These are phyloP conservation scores for Python bivittatus DNA, from an alignment of 2,113 vertebrate species.

Conservation along the genomic window DNA sequence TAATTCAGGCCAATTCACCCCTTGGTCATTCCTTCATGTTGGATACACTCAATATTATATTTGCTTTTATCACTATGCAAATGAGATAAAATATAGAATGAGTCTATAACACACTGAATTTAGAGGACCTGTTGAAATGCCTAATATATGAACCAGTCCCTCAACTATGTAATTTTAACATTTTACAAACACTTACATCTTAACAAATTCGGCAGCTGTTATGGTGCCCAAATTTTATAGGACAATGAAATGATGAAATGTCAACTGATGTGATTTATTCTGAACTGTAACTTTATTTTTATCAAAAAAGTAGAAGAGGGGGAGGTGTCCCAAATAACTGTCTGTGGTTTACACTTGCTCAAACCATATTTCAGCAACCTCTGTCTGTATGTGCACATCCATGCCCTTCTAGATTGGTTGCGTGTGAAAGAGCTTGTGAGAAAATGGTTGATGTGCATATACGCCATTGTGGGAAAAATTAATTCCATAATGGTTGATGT, in stretches of 20 bases:
- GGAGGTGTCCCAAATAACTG: no score
- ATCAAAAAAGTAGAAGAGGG: no score
- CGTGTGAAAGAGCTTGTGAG: not conserved
- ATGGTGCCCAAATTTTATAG: not conserved
- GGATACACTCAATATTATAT: not conserved
- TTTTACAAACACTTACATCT: not conserved
- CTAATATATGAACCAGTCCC: not conserved
- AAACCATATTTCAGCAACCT: no score
- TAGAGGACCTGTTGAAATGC: not conserved
- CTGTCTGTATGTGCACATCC: no score
- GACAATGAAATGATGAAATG: no score
- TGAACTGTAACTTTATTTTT: no score
- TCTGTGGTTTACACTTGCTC: no score
- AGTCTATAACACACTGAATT: not conserved
- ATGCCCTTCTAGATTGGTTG: no score
- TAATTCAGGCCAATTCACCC: not conserved
- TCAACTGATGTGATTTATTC: no score
- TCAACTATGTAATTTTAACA: not conserved
- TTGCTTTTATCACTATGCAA: not conserved
- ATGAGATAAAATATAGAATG: no score
- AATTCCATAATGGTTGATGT: not conserved
- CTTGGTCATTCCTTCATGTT: not conserved
- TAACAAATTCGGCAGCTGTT: not conserved
- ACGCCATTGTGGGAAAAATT: no score
- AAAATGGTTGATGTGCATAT: not conserved